Evolutionary conservation across 2,113 vertebrate species (phyloP).

Genomic region (Sporophila hypoxantha): DNA sequence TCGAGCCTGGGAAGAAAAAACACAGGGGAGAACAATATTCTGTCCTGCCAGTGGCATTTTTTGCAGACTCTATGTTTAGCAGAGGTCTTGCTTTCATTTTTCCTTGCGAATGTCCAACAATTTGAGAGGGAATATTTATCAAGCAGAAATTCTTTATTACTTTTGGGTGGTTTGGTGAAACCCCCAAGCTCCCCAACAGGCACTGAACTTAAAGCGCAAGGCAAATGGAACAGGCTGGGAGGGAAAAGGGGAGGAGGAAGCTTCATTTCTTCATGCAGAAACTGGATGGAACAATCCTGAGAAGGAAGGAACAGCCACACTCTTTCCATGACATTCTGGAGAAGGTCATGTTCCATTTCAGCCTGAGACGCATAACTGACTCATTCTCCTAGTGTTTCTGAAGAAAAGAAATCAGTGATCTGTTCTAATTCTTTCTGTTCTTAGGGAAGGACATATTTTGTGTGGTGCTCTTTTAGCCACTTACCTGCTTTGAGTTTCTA

Average conservation of each 20-base stretch:
- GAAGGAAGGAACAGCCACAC: not conserved
- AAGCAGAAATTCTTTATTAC: not conserved
- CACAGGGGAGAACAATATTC: not conserved
- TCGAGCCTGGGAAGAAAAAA: not conserved
- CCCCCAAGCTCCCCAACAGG: rapidly evolving
- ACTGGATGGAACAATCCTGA: not conserved
- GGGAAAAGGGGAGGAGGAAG: constrained; percentile 7
- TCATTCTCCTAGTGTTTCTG: not conserved
- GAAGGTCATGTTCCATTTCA: constrained; percentile 47
- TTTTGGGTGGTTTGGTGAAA: not conserved
- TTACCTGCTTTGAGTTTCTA: constrained; percentile 9
- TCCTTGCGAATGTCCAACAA: not conserved
- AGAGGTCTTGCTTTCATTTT: not conserved
- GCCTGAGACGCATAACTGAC: not conserved
- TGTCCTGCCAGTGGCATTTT: not conserved
- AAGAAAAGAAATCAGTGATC: not conserved
- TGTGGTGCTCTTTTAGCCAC: not conserved
- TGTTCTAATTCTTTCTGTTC: not conserved
- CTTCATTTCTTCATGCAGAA: not conserved
- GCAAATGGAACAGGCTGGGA: not conserved
- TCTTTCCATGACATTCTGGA: not conserved
- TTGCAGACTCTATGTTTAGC: not conserved
- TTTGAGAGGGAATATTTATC: not conserved
- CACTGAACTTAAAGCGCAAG: not conserved
- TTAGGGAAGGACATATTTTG: not conserved